Conservation (phyloP, 2,888 invertebrate species). For the Platycheirus rosarum region DNA sequence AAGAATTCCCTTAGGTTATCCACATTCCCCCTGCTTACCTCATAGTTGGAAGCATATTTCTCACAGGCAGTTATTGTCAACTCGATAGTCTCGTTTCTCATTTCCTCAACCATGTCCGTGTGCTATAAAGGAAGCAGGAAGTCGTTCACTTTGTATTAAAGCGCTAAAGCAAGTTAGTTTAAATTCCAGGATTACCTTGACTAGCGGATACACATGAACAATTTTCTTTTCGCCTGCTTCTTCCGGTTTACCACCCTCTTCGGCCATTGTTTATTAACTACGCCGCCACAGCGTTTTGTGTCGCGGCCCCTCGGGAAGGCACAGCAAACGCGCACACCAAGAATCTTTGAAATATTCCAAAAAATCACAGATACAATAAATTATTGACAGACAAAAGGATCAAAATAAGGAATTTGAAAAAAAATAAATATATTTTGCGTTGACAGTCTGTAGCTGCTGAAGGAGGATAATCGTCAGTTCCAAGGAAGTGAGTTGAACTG, state of each 20-base stretch:
- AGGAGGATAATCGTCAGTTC: conserved; percentile 36
- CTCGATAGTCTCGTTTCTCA: conserved; percentile 94
- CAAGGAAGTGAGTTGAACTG: conserved; percentile 51
- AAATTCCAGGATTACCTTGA: conserved; percentile 86
- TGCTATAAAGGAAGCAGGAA: conserved; percentile 84
- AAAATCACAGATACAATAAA: neutral
- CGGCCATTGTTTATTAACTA: conserved; percentile 78
- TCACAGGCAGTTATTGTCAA: conserved; percentile 96
- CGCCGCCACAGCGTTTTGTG: conserved; percentile 13
- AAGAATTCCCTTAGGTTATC: conserved; percentile 4
- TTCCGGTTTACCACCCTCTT: conserved; percentile 80
- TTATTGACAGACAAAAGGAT: conserved; percentile 44
- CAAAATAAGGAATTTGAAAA: conserved; percentile 6
- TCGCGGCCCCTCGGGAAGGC: conserved; percentile 7
- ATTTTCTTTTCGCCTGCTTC: conserved; percentile 85
- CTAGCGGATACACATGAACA: conserved; percentile 91
- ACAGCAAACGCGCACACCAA: conserved; percentile 3
- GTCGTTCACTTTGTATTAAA: conserved; percentile 20
- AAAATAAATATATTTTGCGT: conserved; percentile 20
- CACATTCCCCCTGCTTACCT: conserved; percentile 85
- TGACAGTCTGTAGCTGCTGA: conserved; percentile 7
- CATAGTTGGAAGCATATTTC: conserved; percentile 93
- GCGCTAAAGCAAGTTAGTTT: conserved; percentile 34
- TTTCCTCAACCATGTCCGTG: conserved; percentile 96
- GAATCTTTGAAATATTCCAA: conserved; percentile 17